Evolutionary conservation across 1,140 invertebrate species (phyloP).

Genomic region (Conus betulinus): DNA sequence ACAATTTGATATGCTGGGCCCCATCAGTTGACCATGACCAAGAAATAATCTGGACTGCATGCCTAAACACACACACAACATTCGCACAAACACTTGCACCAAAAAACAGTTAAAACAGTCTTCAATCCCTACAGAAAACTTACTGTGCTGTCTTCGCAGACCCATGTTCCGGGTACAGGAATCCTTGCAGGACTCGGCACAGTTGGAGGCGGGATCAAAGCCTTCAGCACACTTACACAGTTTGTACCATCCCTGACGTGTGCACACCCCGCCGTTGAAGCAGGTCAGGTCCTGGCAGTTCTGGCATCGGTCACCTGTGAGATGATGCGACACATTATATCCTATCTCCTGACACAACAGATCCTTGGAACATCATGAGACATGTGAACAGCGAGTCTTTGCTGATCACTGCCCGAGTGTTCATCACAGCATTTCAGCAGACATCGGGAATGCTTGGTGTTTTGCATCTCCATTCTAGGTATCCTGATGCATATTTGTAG

Average conservation of each 20-base stretch:
- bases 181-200: slow-evolving; percentile 19
- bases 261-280: slow-evolving; percentile 75
- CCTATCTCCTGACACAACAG: too few relatives aligned
- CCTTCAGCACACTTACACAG: slow-evolving; percentile 41
- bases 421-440: too few relatives aligned
- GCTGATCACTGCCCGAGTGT: too few relatives aligned
- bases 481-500: too few relatives aligned
- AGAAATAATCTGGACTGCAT: background rate
- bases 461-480: too few relatives aligned
- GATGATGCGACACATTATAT: background rate
- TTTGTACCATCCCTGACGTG: slow-evolving; percentile 24
- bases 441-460: too few relatives aligned
- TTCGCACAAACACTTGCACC: background rate
- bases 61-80: background rate
- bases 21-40: too few relatives aligned
- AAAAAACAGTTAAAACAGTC: too few relatives aligned
- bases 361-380: too few relatives aligned
- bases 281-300: slow-evolving; percentile 79
- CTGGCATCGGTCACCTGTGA: slow-evolving; percentile 76
- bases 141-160: background rate
- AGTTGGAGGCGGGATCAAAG: slow-evolving; percentile 37
- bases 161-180: background rate
- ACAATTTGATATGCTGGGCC: too few relatives aligned
- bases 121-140: background rate
- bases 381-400: too few relatives aligned